Conservation (phyloP, 2,113 vertebrate genomes). For the Rutilus rutilus region DNA sequence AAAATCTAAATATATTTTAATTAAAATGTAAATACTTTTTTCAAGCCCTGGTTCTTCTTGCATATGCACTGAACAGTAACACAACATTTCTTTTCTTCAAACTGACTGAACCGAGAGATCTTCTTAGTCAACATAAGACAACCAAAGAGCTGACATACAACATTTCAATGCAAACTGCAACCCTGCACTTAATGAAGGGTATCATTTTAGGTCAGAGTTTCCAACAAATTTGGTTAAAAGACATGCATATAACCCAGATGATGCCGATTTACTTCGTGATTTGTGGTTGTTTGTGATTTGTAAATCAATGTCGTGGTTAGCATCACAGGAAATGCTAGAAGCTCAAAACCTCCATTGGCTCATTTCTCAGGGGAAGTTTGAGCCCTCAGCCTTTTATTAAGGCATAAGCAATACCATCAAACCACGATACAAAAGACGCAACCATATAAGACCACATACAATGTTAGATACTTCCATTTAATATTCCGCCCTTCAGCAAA, state of each 20-base stretch:
- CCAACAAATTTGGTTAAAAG: conserved; percentile 23
- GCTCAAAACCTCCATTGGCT: conserved; percentile 29
- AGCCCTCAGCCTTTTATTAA: conserved; percentile 22
- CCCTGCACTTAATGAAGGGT: conserved; percentile 36
- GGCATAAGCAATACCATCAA: conserved; percentile 12
- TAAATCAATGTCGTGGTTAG: conserved; percentile 35
- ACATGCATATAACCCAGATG: conserved; percentile 26
- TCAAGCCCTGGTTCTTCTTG: neutral
- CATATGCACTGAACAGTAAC: neutral
- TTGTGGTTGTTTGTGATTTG: conserved; percentile 48
- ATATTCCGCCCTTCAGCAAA: neutral
- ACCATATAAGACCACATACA: conserved; percentile 30
- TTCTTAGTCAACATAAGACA: conserved; percentile 36
- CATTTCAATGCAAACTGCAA: conserved; percentile 25
- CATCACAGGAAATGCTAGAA: conserved; percentile 33
- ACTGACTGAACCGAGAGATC: neutral
- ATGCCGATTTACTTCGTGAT: conserved; percentile 37
- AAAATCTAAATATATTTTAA: neutral
- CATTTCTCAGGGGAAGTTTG: neutral
- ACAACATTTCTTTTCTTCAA: neutral
- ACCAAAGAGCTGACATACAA: neutral
- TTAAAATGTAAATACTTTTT: neutral
- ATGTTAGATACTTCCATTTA: neutral
- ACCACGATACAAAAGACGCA: conserved; percentile 9
- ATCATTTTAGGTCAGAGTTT: conserved; percentile 46